Conservation (phyloP, 2,113 vertebrate genomes). For the Callionymus lyra region DNA sequence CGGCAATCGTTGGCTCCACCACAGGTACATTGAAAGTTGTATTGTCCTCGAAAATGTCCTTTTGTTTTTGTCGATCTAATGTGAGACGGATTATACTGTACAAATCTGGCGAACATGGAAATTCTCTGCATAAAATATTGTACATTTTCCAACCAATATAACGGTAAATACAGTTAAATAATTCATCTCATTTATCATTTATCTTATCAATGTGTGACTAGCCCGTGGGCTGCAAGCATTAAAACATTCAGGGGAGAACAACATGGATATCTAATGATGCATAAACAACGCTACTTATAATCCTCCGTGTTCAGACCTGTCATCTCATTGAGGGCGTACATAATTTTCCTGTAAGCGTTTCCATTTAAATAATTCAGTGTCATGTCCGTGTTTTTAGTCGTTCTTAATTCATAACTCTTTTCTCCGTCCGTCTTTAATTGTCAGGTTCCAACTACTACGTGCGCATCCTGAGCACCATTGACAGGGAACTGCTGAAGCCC, state of each 20-base stretch:
- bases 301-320: constrained; percentile 15
- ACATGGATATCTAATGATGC: constrained; percentile 1
- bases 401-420: constrained; percentile 1
- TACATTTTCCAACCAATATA: too few relatives aligned
- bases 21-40: constrained; percentile 63
- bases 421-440: neutral
- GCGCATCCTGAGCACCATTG: constrained; percentile 90
- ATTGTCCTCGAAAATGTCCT: neutral
- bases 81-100: too few relatives aligned
- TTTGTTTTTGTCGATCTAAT: neutral
- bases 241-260: too few relatives aligned
- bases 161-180: too few relatives aligned
- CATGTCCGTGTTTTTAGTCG: constrained; percentile 5
- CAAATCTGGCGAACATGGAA: too few relatives aligned
- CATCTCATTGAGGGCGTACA: constrained; percentile 6
- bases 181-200: too few relatives aligned
- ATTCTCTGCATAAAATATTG: too few relatives aligned
- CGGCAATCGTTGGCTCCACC: constrained; percentile 88
- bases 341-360: neutral
- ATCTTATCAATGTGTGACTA: too few relatives aligned
- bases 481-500: constrained; percentile 89
- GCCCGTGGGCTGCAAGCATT: too few relatives aligned
- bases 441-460: constrained; percentile 92
- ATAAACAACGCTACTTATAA: constrained; percentile 7
- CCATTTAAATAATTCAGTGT: constrained; percentile 20